Percentiles rank a stretch among this genome's conserved stretches.
phyloP scores from a whole-genome alignment of 2,888 invertebrate genomes.

The Entomobrya proxima region DNA sequence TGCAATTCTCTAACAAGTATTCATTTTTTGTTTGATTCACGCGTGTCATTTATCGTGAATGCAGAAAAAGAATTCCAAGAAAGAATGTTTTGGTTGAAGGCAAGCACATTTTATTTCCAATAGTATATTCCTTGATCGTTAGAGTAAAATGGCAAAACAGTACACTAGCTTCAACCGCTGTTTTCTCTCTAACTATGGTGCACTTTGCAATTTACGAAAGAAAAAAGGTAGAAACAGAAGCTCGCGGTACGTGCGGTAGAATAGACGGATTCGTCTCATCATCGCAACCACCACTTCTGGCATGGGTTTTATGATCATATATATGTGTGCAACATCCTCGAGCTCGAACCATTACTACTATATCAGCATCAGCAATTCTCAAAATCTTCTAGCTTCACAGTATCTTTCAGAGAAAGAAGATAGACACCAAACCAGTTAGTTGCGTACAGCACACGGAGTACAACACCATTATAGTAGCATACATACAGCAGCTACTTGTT shows the following conservation, averaged over 20 bases:
- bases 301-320: background rate
- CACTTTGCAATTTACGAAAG: background rate
- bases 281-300: background rate
- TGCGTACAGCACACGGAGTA: constrained; percentile 12
- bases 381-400: constrained; percentile 24
- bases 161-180: background rate
- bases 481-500: constrained; percentile 55
- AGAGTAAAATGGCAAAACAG: background rate
- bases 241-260: background rate
- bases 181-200: constrained; percentile 4
- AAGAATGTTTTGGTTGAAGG: no score
- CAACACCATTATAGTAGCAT: constrained; percentile 47
- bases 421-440: constrained; percentile 26
- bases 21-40: constrained; percentile 7
- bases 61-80: background rate
- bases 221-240: background rate
- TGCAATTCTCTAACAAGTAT: constrained; percentile 57
- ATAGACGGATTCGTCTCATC: constrained; percentile 13
- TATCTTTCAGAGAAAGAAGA: background rate
- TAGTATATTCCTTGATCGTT: background rate
- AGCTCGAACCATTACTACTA: constrained; percentile 11
- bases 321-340: background rate
- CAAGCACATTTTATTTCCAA: background rate
- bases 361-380: constrained; percentile 22
- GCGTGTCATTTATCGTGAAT: background rate